Base-by-base conservation (phyloP, 1,140 invertebrate genomes). In the Orchestia grillus region DNA sequence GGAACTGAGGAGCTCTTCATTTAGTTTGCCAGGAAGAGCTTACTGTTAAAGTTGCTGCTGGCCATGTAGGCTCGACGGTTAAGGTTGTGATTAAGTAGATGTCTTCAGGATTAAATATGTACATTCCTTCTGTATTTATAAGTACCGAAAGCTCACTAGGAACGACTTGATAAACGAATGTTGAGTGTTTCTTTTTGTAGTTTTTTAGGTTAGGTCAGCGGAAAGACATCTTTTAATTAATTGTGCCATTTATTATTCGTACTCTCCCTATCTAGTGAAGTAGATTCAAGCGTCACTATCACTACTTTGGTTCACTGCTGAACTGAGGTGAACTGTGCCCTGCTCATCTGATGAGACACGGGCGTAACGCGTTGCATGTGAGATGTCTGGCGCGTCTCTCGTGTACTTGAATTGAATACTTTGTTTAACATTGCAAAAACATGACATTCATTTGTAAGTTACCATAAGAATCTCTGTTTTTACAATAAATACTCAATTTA, bases 11-110 rank as follows among this genome's bases (percentile, higher is more conserved):
- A 6, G 47, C 19, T 8, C 47, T 53, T 19, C 6, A 77, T 77
- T 77, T 77, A 15, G 62, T 36, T 77, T 77, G 62, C 11, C 11
- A 36, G 11, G 62, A 77, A 77, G 36, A 77, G 28, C 36, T 77
- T 77, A 36, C 88, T 90, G 88, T 42, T 44, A 36, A 90, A 94
- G 92, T n/a, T 19, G 43, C 44, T 94, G 92, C 44, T 94, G 92
- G 92, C 41, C 44, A 11, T 47, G 44, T 44, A 6, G 92, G 40
- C 92, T 40, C 36, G 44, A 45, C 92, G 92, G 92, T 47, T 40
- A 45, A 44, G 92, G 92, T 94, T 94, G 92, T 94, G 92, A 94
- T 94, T 94, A 94, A 94, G 92, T 94, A 94, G 92, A 94, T 45
- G 92, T 91, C 88, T 91, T 41, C 88, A 91, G 88, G 88, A 91